Evolutionary conservation across 2,888 invertebrate genomes (phyloP), one percentile per base, ranked within the genome.

Genomic region (Lottia scabra): DNA sequence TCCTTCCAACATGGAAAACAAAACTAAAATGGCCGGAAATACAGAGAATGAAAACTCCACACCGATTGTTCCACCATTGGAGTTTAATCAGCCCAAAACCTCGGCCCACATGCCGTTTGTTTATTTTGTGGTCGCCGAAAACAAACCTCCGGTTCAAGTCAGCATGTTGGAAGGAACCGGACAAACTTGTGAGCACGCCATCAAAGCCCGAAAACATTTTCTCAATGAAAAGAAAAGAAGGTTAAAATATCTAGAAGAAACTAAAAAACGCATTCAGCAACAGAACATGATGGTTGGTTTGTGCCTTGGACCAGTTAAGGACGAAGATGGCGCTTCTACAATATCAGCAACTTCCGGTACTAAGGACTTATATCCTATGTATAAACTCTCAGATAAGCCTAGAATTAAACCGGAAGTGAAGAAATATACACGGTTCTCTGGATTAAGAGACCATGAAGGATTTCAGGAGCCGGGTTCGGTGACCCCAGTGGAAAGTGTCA

Each of bases 31-130:
- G 38, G 10, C 8, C 1, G 38, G 10, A 6, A 38, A 38, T 10
- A 10, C 38, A 6, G 38, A 38, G 5, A 10, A 38, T 8, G 38
- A 38, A 6, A 38, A 38, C 8, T 38, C 38, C 8, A 10, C 5
- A 38, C 38, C 38, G 38, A 38, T 38, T 19, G 56, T 56, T 12
- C 56, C 56, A 19, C 56, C 56, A 23, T 23, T 56, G 23, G 56
- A 56, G 12, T 23, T 56, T 1, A 56, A 56, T 23, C 56, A 56
- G 15, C 56, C 56, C 1, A 56, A 56, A 56, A 56, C 56, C 56
- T 56, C 56, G 56, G 56, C 56, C 19, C 56, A 56, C 23, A 56
- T 56, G 56, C 56, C 56, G 10, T 56, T 56, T 56, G 56, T 56
- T 2, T 56, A 56, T 56, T 56, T 56, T 56, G 56, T 56, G 56